Evolutionary conservation across 1,140 invertebrate species (phyloP).

Genomic region (Trichonephila clavata): DNA sequence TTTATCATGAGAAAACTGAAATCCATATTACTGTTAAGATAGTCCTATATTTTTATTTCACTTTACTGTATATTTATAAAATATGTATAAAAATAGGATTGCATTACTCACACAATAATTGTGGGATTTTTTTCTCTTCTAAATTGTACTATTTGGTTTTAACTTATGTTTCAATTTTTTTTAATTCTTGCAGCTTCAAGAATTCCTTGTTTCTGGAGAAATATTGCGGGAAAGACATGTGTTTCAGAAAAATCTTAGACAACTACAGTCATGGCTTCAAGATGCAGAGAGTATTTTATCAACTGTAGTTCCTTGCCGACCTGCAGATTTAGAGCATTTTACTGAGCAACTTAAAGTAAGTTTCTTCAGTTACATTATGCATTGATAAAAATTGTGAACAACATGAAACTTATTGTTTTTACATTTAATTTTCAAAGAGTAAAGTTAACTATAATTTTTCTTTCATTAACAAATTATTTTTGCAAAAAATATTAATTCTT

Average conservation of each 20-base stretch:
- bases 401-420: background rate
- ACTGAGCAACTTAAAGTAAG: conserved; percentile 88
- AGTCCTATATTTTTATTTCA: background rate
- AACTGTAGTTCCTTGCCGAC: conserved; percentile 87
- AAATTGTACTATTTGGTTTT: no score
- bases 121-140: no score
- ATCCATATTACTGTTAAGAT: background rate
- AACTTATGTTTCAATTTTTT: background rate
- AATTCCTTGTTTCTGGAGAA: conserved; percentile 93
- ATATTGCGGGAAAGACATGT: conserved; percentile 90
- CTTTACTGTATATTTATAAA: no score
- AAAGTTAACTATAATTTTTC: background rate
- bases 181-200: conserved; percentile 84
- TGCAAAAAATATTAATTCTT: no score
- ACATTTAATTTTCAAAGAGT: background rate
- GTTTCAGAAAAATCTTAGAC: conserved; percentile 88
- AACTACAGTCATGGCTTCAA: conserved; percentile 89
- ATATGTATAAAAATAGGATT: no score
- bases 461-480: background rate
- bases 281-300: conserved; percentile 87
- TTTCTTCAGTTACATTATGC: background rate
- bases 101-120: background rate
- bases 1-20: no score
- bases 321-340: conserved; percentile 89
- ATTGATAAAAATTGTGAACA: background rate